phyloP scores from a whole-genome alignment of 2,888 invertebrate species.

The Morpho deidamia region DNA sequence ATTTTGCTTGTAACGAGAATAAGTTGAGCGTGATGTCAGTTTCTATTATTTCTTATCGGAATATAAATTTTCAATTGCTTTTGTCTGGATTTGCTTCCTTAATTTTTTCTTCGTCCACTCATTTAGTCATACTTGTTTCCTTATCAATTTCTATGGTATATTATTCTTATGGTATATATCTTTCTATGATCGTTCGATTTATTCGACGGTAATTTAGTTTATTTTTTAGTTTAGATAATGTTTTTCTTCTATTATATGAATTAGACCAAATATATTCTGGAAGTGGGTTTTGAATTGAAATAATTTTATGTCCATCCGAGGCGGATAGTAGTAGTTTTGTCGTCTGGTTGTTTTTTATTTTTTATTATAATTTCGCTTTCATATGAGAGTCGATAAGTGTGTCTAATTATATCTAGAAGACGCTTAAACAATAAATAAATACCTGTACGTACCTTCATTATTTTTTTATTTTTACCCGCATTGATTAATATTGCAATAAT shows the following conservation, averaged over 20 bases:
- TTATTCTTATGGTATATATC: constrained; percentile 5
- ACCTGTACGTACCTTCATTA: constrained; percentile 68
- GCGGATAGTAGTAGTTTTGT: constrained; percentile 43
- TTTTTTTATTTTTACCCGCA: constrained; percentile 24
- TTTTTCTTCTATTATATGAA: constrained; percentile 35
- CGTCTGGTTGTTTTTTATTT: constrained; percentile 53
- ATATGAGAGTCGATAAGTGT: constrained; percentile 53
- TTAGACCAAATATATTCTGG: constrained; percentile 55
- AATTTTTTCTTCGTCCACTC: constrained; percentile 4
- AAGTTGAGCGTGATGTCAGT: not conserved
- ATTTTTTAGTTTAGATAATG: constrained; percentile 24
- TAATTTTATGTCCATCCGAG: constrained; percentile 41
- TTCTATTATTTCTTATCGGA: not conserved
- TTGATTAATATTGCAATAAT: too few relatives aligned
- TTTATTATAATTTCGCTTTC: constrained; percentile 49
- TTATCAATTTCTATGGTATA: constrained; percentile 11
- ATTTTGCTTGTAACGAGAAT: constrained; percentile 1
- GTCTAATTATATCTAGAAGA: constrained; percentile 69
- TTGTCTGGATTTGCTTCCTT: constrained; percentile 4
- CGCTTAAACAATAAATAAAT: constrained; percentile 74
- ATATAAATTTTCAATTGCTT: not conserved
- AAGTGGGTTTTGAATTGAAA: constrained; percentile 51
- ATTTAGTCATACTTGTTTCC: constrained; percentile 13
- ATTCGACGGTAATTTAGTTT: constrained; percentile 9
- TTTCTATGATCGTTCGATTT: constrained; percentile 5